These are phyloP conservation scores for Alosa sapidissima DNA, from an alignment of 2,797 vertebrate species.

Conservation along the genomic window DNA sequence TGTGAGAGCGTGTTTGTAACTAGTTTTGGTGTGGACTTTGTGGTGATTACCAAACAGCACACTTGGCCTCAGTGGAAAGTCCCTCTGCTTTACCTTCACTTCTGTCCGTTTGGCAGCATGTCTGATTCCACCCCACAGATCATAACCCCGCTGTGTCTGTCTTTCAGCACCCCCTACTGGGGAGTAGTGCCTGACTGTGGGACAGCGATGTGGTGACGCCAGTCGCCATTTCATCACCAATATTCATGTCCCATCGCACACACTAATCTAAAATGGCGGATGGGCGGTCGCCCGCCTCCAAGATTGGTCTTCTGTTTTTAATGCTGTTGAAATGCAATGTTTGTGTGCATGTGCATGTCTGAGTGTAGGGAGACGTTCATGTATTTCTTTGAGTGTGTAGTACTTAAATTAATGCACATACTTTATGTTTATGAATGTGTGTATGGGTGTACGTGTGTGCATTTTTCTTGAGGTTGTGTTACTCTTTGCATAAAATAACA, in stretches of 20 bases:
- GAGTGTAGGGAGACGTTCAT: not conserved
- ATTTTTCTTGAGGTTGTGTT: not conserved
- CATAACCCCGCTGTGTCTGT: not conserved
- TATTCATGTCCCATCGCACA: not conserved
- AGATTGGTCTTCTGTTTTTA: not conserved
- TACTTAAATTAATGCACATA: not conserved
- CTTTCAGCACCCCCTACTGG: constrained; percentile 3
- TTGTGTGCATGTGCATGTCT: not conserved
- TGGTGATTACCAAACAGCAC: constrained; percentile 33
- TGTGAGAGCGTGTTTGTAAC: not conserved
- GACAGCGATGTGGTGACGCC: not conserved
- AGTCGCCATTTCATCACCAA: not conserved
- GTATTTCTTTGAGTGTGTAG: not conserved
- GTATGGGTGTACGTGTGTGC: not conserved
- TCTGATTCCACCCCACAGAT: not conserved
- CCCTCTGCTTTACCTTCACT: not conserved
- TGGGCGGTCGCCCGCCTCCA: not conserved
- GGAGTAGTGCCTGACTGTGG: not conserved
- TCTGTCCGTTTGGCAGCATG: not conserved
- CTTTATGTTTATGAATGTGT: not conserved
- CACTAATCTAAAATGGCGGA: not conserved
- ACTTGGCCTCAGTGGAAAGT: not conserved
- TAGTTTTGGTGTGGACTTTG: not conserved
- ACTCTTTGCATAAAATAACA: not conserved
- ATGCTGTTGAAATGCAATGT: not conserved